These are phyloP conservation scores for Serilophus lunatus DNA, from an alignment of 2,113 vertebrate genomes.

Conservation along the genomic window DNA sequence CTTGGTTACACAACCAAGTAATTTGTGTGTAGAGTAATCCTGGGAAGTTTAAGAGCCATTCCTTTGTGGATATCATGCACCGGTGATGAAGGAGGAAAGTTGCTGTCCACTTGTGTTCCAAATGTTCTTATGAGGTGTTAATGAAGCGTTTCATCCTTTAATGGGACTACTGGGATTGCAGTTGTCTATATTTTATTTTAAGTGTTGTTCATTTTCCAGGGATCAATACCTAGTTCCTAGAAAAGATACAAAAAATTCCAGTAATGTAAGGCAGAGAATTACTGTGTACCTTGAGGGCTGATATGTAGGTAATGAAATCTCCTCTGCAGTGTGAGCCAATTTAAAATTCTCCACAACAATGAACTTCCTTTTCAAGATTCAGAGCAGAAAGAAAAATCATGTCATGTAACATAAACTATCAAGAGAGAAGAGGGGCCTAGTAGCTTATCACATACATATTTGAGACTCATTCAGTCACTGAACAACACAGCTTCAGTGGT, in stretches of 20 bases:
- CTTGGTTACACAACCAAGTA: background rate
- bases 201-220: slow-evolving; percentile 37
- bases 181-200: slow-evolving; percentile 40
- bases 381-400: background rate
- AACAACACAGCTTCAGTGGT: background rate
- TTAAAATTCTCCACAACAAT: background rate
- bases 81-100: background rate
- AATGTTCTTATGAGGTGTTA: slow-evolving; percentile 20
- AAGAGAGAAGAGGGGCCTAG: background rate
- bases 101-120: background rate
- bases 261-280: slow-evolving; percentile 29
- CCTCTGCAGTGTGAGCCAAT: background rate
- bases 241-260: slow-evolving; percentile 46
- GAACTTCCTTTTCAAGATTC: background rate
- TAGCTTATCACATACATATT: background rate
- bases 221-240: slow-evolving; percentile 53
- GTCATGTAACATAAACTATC: background rate
- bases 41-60: background rate
- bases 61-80: background rate
- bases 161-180: background rate
- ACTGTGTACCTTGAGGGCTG: background rate
- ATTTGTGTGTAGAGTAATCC: background rate
- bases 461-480: background rate
- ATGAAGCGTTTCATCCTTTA: slow-evolving; percentile 45
- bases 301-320: background rate